Evolutionary conservation across 2,113 vertebrate species (phyloP), one percentile per base, ranked within the genome.

Genomic region (Heterotilapia buettikoferi): DNA sequence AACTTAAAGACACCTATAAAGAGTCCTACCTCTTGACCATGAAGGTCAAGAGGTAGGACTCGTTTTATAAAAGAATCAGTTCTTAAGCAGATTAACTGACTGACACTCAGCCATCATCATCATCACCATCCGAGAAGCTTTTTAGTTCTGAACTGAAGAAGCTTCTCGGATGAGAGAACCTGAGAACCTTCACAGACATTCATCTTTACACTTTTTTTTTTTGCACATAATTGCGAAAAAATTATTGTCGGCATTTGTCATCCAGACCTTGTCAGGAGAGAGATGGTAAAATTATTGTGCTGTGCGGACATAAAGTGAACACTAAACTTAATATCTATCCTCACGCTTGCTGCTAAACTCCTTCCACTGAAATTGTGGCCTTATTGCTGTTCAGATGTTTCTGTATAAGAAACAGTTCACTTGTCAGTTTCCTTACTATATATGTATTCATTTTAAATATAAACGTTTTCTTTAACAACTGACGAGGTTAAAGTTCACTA

Each of bases 161-260:
- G 26, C 3, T 59, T 31, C 26, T 0, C 0, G 1, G 26, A 31
- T 61, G 57, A 61, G 8, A 61, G 59, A 63, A n/a, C 59, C 31
- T 63, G 29, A 63, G 18, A 38, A 66, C 19, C 61, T 66, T 38
- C 33, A 13, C 31, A 66, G 19, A 66, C 61, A 38, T 71, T 71
- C 38, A 43, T 24, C 38, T 43, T 71, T 40, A 40, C 36, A 6
- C n/a, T 21, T 38, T 14, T 21, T 1, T 21, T 24, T 73, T 45
- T 73, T 45, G 2, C 66, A 43, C 36, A 24, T 0, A 71, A 71
- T 43, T 40, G 36, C 0, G 5, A 76, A 76, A 26, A 11, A 0
- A 7, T 7, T 76, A 76, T 47, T 29, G 14, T 0, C 6, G 1
- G 21, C 68, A 47, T 47, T 76, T 76, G 40, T 76, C 68, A 76